Evolutionary conservation across 1,140 invertebrate genomes (phyloP).

Genomic region (Aricia agestis): DNA sequence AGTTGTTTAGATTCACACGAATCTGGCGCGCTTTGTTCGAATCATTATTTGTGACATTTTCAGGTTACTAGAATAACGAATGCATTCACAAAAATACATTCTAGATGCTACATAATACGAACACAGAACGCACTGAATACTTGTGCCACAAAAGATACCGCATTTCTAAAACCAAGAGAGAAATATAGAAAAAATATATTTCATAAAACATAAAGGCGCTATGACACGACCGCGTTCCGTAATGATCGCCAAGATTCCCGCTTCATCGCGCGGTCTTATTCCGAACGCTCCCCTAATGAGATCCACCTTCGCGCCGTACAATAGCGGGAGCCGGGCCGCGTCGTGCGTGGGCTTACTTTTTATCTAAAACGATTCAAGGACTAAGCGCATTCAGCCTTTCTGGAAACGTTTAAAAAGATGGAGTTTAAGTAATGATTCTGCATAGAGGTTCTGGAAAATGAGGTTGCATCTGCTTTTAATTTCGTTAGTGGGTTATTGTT

Average conservation of each 20-base stretch:
- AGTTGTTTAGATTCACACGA: conserved; percentile 12
- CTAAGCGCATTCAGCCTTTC: conserved; percentile 54
- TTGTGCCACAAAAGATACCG: conserved; percentile 28
- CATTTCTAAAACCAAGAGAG: conserved; percentile 41
- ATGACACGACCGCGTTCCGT: conserved; percentile 42
- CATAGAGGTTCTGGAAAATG: conserved; percentile 47
- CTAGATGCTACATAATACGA: conserved; percentile 16
- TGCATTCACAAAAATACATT: conserved; percentile 27
- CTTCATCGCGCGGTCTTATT: conserved; percentile 59
- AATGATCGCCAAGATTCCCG: conserved; percentile 67
- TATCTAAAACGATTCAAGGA: conserved; percentile 63
- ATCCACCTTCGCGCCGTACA: conserved; percentile 64
- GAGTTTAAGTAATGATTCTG: conserved; percentile 68
- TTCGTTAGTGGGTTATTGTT: conserved; percentile 63
- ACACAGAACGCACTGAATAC: conserved; percentile 25
- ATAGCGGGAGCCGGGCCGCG: conserved; percentile 36
- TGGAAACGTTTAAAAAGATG: conserved; percentile 61
- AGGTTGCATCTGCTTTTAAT: conserved; percentile 60
- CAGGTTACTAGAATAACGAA: conserved; percentile 28
- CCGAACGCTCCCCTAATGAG: conserved; percentile 62
- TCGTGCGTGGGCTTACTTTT: conserved; percentile 57
- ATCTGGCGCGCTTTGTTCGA: conserved; percentile 3
- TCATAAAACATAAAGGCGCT: conserved; percentile 43
- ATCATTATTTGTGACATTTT: conserved; percentile 13
- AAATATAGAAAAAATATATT: conserved; percentile 46